Conservation (phyloP, 2,888 invertebrate genomes). For the Deilephila porcellus region DNA sequence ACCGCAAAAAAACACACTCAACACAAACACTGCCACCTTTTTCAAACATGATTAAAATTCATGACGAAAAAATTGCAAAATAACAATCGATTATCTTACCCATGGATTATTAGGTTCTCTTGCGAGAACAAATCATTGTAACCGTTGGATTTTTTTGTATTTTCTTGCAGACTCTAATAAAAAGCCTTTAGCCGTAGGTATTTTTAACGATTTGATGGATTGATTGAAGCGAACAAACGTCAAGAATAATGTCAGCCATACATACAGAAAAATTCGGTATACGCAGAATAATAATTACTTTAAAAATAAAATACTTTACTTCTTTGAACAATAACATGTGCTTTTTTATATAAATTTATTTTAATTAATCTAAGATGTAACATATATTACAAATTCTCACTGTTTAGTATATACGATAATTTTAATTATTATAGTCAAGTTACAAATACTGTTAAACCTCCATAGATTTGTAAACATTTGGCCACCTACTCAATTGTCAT, state of each 20-base stretch:
- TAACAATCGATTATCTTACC: constrained; percentile 62
- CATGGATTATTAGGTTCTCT: constrained; percentile 81
- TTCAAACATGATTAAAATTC: constrained; percentile 37
- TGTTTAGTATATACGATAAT: too few species aligned
- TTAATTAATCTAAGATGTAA: too few species aligned
- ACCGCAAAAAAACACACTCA: constrained; percentile 56
- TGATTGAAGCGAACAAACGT: constrained; percentile 55
- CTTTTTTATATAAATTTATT: too few species aligned
- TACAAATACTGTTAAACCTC: too few species aligned
- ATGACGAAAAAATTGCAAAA: constrained; percentile 35
- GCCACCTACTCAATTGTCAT: too few species aligned
- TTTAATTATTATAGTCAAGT: too few species aligned
- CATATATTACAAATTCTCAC: too few species aligned
- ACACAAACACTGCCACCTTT: constrained; percentile 57
- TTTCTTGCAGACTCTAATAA: not conserved
- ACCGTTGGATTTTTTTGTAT: constrained; percentile 6
- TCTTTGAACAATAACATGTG: not conserved
- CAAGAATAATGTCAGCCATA: constrained; percentile 57
- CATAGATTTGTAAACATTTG: too few species aligned
- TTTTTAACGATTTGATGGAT: constrained; percentile 51
- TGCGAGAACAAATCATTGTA: constrained; percentile 79
- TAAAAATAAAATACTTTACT: not conserved
- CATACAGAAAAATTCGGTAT: constrained; percentile 34
- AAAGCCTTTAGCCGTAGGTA: constrained; percentile 38
- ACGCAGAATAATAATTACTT: constrained; percentile 10